Evolutionary conservation across 2,888 invertebrate species (phyloP).

Genomic region (Dryobota labecula): DNA sequence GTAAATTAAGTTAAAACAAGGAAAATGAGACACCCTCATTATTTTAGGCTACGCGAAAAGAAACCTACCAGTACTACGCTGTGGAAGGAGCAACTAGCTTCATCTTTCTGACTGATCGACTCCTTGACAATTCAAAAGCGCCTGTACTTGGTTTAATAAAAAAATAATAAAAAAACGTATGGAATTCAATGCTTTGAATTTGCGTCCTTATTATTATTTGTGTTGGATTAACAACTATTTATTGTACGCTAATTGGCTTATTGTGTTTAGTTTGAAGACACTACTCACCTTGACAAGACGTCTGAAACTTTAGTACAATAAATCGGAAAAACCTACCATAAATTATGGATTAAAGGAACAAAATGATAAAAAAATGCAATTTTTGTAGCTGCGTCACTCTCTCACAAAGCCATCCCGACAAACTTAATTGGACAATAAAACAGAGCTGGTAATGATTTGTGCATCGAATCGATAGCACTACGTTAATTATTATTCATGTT

Average conservation of each 20-base stretch:
- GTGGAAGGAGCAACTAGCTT: neutral
- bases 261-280: neutral
- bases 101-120: no score
- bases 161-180: no score
- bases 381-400: slow-evolving; percentile 23
- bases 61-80: no score
- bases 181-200: neutral
- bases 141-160: no score
- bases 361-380: neutral
- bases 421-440: slow-evolving; percentile 84
- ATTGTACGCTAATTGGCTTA: neutral
- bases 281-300: neutral
- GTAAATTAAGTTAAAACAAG: neutral
- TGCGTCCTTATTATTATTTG: neutral
- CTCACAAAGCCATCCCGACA: slow-evolving; percentile 68
- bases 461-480: slow-evolving; percentile 73
- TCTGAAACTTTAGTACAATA: neutral
- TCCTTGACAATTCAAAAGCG: no score
- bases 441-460: slow-evolving; percentile 79
- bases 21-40: neutral
- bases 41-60: neutral
- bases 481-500: slow-evolving; percentile 83
- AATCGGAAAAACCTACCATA: neutral
- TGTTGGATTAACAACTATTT: neutral
- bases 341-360: neutral